Evolutionary conservation across 2,888 invertebrate genomes (phyloP).

Genomic region (Ormyrus thymus): DNA sequence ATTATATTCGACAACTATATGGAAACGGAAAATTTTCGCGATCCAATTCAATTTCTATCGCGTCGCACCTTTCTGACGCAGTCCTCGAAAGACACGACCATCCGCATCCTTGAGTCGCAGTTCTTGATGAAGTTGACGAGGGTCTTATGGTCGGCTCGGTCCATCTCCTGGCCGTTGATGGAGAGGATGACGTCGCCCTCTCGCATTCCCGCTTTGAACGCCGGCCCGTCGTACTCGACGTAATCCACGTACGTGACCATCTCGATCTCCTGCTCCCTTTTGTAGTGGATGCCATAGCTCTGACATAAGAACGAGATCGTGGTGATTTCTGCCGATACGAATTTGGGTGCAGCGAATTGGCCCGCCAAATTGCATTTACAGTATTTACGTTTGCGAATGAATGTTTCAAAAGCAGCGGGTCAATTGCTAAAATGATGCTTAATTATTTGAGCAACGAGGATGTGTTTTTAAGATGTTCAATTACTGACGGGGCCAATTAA

Average conservation of each 20-base stretch:
- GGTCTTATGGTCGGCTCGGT: slow-evolving; percentile 94
- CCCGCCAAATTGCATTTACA: no score
- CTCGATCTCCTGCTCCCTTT: slow-evolving; percentile 94
- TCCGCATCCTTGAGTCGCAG: slow-evolving; percentile 92
- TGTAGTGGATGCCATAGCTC: slow-evolving; percentile 98
- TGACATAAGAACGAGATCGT: slow-evolving; percentile 71
- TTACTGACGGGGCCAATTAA: no score
- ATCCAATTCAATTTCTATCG: slow-evolving; percentile 28
- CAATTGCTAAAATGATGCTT: no score
- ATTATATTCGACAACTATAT: no score
- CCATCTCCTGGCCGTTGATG: slow-evolving; percentile 97
- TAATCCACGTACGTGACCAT: slow-evolving; percentile 98
- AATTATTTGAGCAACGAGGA: no score
- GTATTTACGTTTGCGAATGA: no score
- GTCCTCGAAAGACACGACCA: slow-evolving; percentile 97
- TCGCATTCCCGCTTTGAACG: slow-evolving; percentile 94
- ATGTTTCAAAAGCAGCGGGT: no score
- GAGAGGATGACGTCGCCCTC: slow-evolving; percentile 97
- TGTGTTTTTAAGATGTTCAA: no score
- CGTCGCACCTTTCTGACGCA: slow-evolving; percentile 89
- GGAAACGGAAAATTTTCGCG: no score
- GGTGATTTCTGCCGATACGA: not conserved
- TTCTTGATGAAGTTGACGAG: slow-evolving; percentile 94
- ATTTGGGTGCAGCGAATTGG: no score
- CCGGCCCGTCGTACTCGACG: slow-evolving; percentile 94